These are phyloP conservation scores for Osedax fenrisi DNA, from an alignment of 2,888 invertebrate genomes.

Conservation along the genomic window DNA sequence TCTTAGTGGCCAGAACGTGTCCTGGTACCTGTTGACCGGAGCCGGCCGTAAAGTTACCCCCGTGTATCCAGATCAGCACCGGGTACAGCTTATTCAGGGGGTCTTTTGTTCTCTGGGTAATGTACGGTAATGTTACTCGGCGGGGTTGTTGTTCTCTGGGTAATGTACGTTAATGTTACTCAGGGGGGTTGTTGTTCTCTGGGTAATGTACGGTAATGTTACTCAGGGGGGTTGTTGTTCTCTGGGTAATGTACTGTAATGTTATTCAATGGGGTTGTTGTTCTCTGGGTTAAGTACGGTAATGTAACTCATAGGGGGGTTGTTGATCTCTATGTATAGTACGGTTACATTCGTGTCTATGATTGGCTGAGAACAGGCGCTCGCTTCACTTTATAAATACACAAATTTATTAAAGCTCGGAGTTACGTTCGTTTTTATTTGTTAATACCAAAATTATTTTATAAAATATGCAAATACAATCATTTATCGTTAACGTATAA, in stretches of 20 bases:
- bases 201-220: no score
- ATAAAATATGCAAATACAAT: no score
- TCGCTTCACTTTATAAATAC: no score
- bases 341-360: constrained; percentile 7
- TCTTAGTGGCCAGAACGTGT: constrained; percentile 53
- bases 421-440: no score
- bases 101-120: not conserved
- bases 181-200: not conserved
- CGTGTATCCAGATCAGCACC: constrained; percentile 55
- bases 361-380: no score
- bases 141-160: not conserved
- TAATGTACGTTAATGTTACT: constrained; percentile 9
- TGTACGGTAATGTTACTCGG: no score
- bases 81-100: constrained; percentile 44
- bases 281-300: no score
- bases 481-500: no score
- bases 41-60: constrained; percentile 54
- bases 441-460: no score
- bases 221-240: not conserved
- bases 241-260: not conserved
- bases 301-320: no score
- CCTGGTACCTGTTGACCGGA: constrained; percentile 52
- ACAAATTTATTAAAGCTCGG: no score
- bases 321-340: not conserved
- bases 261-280: constrained; percentile 2